Conservation (phyloP, 2,113 vertebrate genomes). For the Microtus ochrogaster region DNA sequence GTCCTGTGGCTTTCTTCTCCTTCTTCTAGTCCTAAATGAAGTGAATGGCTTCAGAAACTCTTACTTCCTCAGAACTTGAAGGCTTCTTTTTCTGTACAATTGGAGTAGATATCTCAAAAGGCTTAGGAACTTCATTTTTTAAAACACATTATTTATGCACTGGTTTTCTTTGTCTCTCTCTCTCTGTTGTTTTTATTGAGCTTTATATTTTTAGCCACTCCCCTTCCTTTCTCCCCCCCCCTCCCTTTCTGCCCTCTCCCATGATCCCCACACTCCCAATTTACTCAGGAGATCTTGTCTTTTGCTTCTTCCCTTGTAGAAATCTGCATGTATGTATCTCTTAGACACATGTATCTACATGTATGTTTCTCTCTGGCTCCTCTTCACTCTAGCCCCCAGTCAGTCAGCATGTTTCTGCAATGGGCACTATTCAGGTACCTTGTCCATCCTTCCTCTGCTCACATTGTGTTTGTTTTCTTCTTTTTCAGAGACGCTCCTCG, state of each 20-base stretch:
- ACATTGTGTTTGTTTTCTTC: slow-evolving; percentile 76
- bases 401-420: neutral
- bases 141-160: slow-evolving; percentile 16
- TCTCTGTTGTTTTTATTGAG: too few relatives aligned
- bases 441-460: neutral
- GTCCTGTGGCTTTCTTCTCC: slow-evolving; percentile 28
- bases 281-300: too few relatives aligned
- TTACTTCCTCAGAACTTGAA: slow-evolving; percentile 10
- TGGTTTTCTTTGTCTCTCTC: neutral
- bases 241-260: too few relatives aligned
- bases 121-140: slow-evolving; percentile 37
- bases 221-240: too few relatives aligned
- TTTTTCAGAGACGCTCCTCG: slow-evolving; percentile 93
- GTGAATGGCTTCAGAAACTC: slow-evolving; percentile 49
- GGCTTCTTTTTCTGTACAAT: neutral
- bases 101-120: neutral
- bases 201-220: too few relatives aligned
- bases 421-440: neutral
- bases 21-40: slow-evolving; percentile 40
- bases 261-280: too few relatives aligned
- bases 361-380: too few relatives aligned
- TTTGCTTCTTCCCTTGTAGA: too few relatives aligned
- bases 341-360: too few relatives aligned
- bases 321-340: too few relatives aligned
- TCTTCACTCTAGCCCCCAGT: neutral